phyloP scores from a whole-genome alignment of 2,888 invertebrate genomes.

The Fissipunctia ypsillon region DNA sequence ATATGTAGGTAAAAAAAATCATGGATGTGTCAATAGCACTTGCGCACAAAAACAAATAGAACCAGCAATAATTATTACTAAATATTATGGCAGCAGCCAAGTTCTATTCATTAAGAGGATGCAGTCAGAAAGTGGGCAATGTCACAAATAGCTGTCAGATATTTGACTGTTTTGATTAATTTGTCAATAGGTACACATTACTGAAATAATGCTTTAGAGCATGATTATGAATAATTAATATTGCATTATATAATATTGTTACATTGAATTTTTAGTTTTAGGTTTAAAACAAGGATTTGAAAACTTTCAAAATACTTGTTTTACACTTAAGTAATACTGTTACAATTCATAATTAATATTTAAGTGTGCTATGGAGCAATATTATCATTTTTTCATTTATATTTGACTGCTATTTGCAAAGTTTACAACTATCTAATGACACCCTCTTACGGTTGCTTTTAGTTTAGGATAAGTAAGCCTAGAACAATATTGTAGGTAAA shows the following conservation, averaged over 20 bases:
- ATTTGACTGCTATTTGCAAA: background rate
- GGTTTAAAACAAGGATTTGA: background rate
- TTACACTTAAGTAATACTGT: background rate
- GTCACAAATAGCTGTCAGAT: background rate
- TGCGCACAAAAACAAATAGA: background rate
- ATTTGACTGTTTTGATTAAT: background rate
- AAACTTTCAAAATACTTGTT: background rate
- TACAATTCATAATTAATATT: background rate
- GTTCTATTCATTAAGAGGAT: background rate
- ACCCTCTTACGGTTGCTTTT: background rate
- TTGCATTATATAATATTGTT: background rate
- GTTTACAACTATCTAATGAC: background rate
- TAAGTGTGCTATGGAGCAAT: background rate
- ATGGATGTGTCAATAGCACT: background rate
- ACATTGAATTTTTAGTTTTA: background rate
- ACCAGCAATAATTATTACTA: background rate
- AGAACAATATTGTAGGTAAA: background rate
- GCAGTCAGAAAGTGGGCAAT: background rate
- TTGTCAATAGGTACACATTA: background rate
- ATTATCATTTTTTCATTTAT: background rate
- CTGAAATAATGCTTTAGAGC: background rate
- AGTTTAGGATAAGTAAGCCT: too few species aligned
- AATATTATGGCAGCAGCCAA: background rate
- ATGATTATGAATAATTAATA: background rate
- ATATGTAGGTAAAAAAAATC: background rate